A percentile compares a stretch with the other conserved stretches of the same genome.
These are phyloP conservation scores for Xanthostigma xanthostigma DNA, from an alignment of 2,888 invertebrate genomes.

Conservation along the genomic window DNA sequence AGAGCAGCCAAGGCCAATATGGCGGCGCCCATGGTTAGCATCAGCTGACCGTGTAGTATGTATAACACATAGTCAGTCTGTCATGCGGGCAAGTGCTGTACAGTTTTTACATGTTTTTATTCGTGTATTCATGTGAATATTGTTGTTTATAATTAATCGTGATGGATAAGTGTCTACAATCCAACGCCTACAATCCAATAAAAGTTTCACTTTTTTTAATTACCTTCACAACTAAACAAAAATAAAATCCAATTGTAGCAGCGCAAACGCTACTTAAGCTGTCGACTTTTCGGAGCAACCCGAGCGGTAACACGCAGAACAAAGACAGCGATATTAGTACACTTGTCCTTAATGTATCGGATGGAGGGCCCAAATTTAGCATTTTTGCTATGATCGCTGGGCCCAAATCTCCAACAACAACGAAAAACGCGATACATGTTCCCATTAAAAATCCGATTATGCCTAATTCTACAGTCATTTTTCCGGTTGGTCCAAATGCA, in stretches of 20 bases:
- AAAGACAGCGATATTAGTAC: slow-evolving; percentile 56
- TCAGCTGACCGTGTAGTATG: too few species aligned
- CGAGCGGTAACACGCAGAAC: slow-evolving; percentile 78
- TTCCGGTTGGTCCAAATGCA: slow-evolving; percentile 82
- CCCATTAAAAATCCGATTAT: slow-evolving; percentile 90
- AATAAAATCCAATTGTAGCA: slow-evolving; percentile 83
- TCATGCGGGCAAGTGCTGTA: too few species aligned
- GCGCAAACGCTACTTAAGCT: slow-evolving; percentile 77
- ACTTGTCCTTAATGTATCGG: slow-evolving; percentile 37
- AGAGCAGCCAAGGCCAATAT: too few species aligned
- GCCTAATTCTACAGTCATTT: slow-evolving; percentile 78
- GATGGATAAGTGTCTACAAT: too few species aligned
- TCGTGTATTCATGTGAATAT: too few species aligned
- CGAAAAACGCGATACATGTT: slow-evolving; percentile 90
- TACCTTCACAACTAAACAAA: slow-evolving; percentile 76
- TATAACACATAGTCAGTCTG: too few species aligned
- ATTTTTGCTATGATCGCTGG: slow-evolving; percentile 79
- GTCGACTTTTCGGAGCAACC: slow-evolving; percentile 76
- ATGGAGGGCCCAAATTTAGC: slow-evolving; percentile 21
- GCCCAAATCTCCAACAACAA: slow-evolving; percentile 94
- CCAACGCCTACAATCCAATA: too few species aligned
- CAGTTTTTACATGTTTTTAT: too few species aligned
- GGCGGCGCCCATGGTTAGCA: too few species aligned
- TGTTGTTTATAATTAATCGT: too few species aligned
- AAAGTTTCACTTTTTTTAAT: too few species aligned